Base-by-base conservation (phyloP, 2,888 invertebrate genomes). In the Sisyra nigra region DNA sequence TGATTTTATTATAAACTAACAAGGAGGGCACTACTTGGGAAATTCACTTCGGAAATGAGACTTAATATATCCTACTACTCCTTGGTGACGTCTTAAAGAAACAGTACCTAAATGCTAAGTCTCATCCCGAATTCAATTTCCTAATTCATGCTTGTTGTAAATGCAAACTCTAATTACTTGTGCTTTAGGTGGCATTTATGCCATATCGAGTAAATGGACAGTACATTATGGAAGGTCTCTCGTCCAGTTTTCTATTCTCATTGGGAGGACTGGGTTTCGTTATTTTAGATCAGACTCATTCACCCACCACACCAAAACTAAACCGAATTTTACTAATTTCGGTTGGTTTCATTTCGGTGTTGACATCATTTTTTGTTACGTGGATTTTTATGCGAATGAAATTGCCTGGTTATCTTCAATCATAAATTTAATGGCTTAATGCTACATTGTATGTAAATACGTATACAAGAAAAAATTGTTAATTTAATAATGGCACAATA, bases 381-480 rank as follows among this genome's bases (percentile, higher is more conserved):
- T 89, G 93, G 82, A 80, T 96, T 47, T 97, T 98, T 60, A 97
- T 97, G 94, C 75, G 88, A 53, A 97, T 98, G 89, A 97, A 97
- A 66, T 62, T 98, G 51, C 97, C 97, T 57, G 81, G 81, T 36
- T 82, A 82, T 58, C 63, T 82, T 51, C 80, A 80, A 52, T 72
- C 72, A 51, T 75, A 66, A n/a, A 65, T 29, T 43, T 19, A 24
- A 24, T 24, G n/a, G n/a, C n/a, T n/a, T n/a, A n/a, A n/a, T 24
- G 7, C 3, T 24, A 24, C 24, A 24, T 24, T 24, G 3, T 5
- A 24, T 24, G 24, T 24, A 24, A 24, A 24, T 24, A 24, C 24
- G 24, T 24, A 24, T 24, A 24, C 24, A 24, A n/a, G n/a, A n/a
- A 24, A 24, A 24, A 3, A 24, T 24, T 24, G 24, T 24, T 24